Evolutionary conservation across 2,888 invertebrate species (phyloP), one percentile per base, ranked within the genome.

Genomic region (Drosophila mimetica): DNA sequence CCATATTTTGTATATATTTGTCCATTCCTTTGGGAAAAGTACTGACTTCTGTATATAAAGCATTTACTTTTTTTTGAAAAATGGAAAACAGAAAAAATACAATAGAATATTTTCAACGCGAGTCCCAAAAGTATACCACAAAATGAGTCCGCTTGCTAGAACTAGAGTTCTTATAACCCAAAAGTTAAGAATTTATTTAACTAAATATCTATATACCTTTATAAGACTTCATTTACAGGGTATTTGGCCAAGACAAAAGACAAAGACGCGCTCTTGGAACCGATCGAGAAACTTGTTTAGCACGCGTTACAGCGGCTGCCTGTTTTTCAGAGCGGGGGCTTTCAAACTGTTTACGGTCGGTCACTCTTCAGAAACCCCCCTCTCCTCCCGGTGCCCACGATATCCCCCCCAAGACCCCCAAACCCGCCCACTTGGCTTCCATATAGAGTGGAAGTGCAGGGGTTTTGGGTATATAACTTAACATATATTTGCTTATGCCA

Each of bases 241-340:
- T 64, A 54, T 36, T 64, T n/a, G 28, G 22, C 36, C 48, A 65
- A 70, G 65, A 70, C 59, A 83, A 75, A 64, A 81, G 74, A 78
- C 75, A 86, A 78, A 81, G 76, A 79, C 77, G 79, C 74, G 82
- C 88, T 69, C 39, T 66, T 65, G 67, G 67, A 58, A 61, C 55
- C 74, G 82, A 78, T 76, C 83, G 59, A 77, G 67, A 84, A 83
- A 87, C 87, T 88, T 88, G 87, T 89, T 87, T 89, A 89, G 87
- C 89, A 89, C 87, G 89, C 89, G 87, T 87, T 89, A 76, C 89
- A 79, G 75, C 86, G 78, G 89, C 87, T 87, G 89, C 89, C 88
- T 83, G 89, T 87, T 74, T 89, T 86, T 67, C 41, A 67, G 61
- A 65, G 63, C 55, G 66, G 83, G 60, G 51, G 65, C 88, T 80